Base-by-base conservation (phyloP, 2,888 invertebrate genomes). In the Nebria brevicollis region DNA sequence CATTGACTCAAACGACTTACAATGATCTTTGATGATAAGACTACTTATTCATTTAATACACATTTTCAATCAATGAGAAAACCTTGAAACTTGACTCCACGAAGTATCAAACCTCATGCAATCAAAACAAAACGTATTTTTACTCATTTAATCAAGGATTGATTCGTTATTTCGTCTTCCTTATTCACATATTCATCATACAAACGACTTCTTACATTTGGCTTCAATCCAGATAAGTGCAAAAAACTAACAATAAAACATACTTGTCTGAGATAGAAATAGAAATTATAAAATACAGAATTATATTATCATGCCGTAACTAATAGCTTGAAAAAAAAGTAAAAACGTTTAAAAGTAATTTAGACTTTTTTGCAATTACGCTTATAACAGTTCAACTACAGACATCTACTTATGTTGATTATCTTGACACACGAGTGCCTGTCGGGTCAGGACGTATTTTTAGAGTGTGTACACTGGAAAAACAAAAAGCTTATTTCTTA, bases 401-500 rank as follows among this genome's bases (percentile, higher is more conserved):
- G 70, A 70, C 70, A 25, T 70, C 70, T 25, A 26, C 70, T 70
- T 70, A 34, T 70, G 70, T 26, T 70, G 34, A 70, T 70, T 70
- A 70, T 70, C 70, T 25, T 34, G 13, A 26, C 70, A 70, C 70
- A 34, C 25, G 70, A 26, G 70, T 25, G 26, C 70, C 70, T 68
- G 20, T 70, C 70, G 70, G 70, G 70, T 20, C 26, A 20, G 26
- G 5, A 70, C 20, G 25, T 70, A 70, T 70, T 70, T 70, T 70
- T 70, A 70, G 70, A 26, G 34, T 26, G 26, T 70, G 15, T 26
- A 70, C 70, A 70, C 26, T 70, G 70, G 13, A 70, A 70, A 70
- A 70, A 34, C 25, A 70, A 26, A 34, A 26, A 20, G 11, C n/a
- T 26, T 26, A 15, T 26, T 70, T 70, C 34, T 70, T 26, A 13